These are phyloP conservation scores for Phoxinus phoxinus DNA, from an alignment of 2,113 vertebrate species.

Conservation along the genomic window DNA sequence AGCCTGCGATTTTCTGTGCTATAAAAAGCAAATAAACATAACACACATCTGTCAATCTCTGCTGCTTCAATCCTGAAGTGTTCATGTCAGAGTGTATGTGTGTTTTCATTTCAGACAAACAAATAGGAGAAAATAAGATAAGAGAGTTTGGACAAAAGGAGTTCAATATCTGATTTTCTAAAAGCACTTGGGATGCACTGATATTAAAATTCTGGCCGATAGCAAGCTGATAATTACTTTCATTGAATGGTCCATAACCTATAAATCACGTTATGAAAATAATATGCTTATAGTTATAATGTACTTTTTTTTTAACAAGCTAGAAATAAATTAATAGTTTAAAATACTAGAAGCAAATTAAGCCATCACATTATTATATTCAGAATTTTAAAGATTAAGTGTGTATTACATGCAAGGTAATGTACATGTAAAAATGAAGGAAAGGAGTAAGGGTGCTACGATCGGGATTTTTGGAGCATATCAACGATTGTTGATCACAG, in stretches of 20 bases:
- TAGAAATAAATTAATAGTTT: not conserved
- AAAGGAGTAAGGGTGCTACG: not conserved
- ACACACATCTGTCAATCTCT: conserved; percentile 4
- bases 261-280: not conserved
- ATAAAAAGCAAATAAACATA: conserved; percentile 6
- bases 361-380: not conserved
- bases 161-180: not conserved
- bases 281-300: not conserved
- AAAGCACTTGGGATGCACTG: not conserved
- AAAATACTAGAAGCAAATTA: not conserved
- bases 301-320: too few species aligned
- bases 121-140: not conserved
- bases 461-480: too few species aligned
- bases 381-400: not conserved
- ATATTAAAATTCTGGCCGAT: not conserved
- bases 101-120: conserved; percentile 6
- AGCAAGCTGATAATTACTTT: not conserved
- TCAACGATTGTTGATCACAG: too few species aligned
- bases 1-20: not conserved
- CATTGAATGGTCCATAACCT: not conserved
- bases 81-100: not conserved
- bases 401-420: not conserved
- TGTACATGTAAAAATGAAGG: not conserved
- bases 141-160: not conserved
- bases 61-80: not conserved